phyloP scores from a whole-genome alignment of 2,888 invertebrate species.

The Notodonta dromedarius region DNA sequence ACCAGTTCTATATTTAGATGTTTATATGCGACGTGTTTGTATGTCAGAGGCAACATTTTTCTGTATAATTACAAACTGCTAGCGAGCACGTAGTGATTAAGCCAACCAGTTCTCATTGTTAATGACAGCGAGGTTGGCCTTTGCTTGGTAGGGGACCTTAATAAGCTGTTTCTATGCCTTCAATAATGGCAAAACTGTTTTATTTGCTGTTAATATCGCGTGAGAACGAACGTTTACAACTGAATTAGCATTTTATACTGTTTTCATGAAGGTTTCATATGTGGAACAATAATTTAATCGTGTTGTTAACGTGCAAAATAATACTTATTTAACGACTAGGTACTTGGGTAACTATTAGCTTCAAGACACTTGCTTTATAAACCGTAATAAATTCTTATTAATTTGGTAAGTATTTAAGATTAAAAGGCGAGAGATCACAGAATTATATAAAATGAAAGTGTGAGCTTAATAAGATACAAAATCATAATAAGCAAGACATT shows the following conservation, averaged over 20 bases:
- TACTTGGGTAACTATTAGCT: too few relatives aligned
- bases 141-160: slow-evolving; percentile 11
- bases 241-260: not conserved
- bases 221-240: not conserved
- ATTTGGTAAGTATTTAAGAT: too few relatives aligned
- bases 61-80: slow-evolving; percentile 20
- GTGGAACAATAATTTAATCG: not conserved
- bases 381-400: too few relatives aligned
- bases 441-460: too few relatives aligned
- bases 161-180: slow-evolving; percentile 14
- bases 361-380: too few relatives aligned
- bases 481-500: too few relatives aligned
- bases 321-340: too few relatives aligned
- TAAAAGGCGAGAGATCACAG: too few relatives aligned
- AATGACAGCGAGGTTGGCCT: slow-evolving; percentile 9
- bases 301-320: too few relatives aligned
- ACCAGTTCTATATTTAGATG: slow-evolving; percentile 15
- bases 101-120: slow-evolving; percentile 23
- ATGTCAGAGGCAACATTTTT: slow-evolving; percentile 14
- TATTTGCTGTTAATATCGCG: not conserved
- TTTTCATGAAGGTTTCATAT: not conserved
- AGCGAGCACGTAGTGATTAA: slow-evolving; percentile 20
- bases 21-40: slow-evolving; percentile 9
- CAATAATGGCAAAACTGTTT: not conserved
- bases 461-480: too few relatives aligned